Base-by-base conservation (phyloP, 2,888 invertebrate species). In the Tenthredo scrophulariae region DNA sequence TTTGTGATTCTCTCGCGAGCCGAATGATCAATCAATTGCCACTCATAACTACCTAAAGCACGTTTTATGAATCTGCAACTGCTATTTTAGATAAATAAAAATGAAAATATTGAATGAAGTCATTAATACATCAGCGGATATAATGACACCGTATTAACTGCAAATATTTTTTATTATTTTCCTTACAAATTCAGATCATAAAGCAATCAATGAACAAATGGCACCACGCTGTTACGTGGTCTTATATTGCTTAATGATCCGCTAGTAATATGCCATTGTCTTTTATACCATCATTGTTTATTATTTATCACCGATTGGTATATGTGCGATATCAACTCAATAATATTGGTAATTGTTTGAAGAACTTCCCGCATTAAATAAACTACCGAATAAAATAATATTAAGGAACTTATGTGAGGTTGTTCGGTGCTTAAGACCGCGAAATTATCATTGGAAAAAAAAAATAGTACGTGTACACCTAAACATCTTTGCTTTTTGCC, bases 261-360 rank as follows among this genome's bases (percentile, higher is more conserved):
- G 26, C 62, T 58, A 6, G 22, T 67, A 67, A 58, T 80, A 80
- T 40, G 33, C 29, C 79, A 58, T 37, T 80, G 58, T 22, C 79
- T 54, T 54, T 62, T 40, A 40, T 80, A 58, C 40, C 62, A 22
- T 50, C 18, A 54, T 80, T 50, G 67, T 62, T 62, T 26, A 62
- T 22, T 22, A 26, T 62, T 62, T 62, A 10, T 62, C 10, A 1
- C 62, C 62, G 62, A 26, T 62, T 26, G 62, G 62, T 62, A 62
- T 62, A 18, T 62, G 62, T 22, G 62, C 10, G 62, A 10, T 62
- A 62, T 62, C 62, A 9, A 62, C 13, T 22, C 62, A 62, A 62
- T 62, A 62, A 26, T 62, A 26, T 62, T 22, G 26, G 26, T 62
- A 62, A 62, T 26, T 62, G 26, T 62, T 62, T 10, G 26, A 2